Evolutionary conservation across 1,140 invertebrate genomes (phyloP), one percentile per base, ranked within the genome.

Genomic region (Papilio dardanus): DNA sequence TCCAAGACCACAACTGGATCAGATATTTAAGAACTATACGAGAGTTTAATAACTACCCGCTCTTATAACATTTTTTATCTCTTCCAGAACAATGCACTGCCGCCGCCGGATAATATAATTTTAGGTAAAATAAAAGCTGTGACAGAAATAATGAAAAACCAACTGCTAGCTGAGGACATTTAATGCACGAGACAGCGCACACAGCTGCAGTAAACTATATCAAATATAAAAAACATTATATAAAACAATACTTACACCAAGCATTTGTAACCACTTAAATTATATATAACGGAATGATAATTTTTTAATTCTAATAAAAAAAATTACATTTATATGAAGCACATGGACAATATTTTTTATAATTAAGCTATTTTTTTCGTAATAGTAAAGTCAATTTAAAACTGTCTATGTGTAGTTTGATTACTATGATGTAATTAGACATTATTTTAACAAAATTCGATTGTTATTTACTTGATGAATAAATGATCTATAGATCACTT

Each of bases 31-130:
- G 40, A 42, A 16, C 0, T 14, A 14, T 42, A 3, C 1, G 3
- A 16, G 1, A 42, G 0, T 42, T 14, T 42, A 42, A 5, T 42
- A 3, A 3, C 16, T 1, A 42, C 40, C 3, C 3, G 1, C 40
- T 42, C 68, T 37, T 14, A 37, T 1, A 35, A 75, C n/a, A 37
- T 75, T 71, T n/a, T 74, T 66, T 74, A 75, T 30, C 24, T 1
- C 1, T 88, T 88, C 42, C 86, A 92, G 91, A 86, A 83, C n/a
- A 90, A 91, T 75, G 54, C 78, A 5, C 69, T 92, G 3, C 91
- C 90, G 3, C 76, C 85, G 21, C 78, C 77, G 5, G 84, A 91
- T 68, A 84, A 84, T 30, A 86, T 80, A 74, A 88, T 90, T n/a
- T 84, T 31, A 19, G 28, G 79, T 2, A 92, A 90, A 80, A 76